Evolutionary conservation across 92 coral and sea anemone species (phyloP), one percentile per base, ranked within the genome.

Genomic region (Heliopora coerulea): DNA sequence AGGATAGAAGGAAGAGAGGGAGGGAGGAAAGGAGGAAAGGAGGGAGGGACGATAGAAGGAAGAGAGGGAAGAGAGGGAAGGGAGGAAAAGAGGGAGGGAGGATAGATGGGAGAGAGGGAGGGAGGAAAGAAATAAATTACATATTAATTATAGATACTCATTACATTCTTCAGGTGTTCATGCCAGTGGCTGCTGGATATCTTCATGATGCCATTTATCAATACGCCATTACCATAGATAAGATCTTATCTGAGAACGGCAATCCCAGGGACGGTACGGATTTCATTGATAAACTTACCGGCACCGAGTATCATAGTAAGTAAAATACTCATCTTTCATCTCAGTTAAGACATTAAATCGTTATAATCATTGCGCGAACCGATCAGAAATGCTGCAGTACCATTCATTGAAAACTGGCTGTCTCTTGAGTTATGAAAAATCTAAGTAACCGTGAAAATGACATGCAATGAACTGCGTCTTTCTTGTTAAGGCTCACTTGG

Each of bases 201-300:
- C 91, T 95, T 56, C 87, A 95, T 30, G 96, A 95, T 63, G 99
- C 99, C 3, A 96, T 95, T 33, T 90, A 90, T 81, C 99, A 95
- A 84, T 95, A 78, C 29, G 99, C 99, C n/a, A 18, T 87, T 34
- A 97, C 93, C 35, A 84, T 95, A 40, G 87, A 95, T 81, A 95
- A 90, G 56, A 86, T 96, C n/a, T 44, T 88, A 28, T 85, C 87
- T 37, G 23, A 8, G 0, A 32, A 37, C 61, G 89, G 80, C 5
- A 68, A 84, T 31, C 60, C 78, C 1, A 54, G 78, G 26, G 86
- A 91, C 9, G 99, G 99, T 21, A 54, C 85, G 52, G 79, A 80
- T 9, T 74, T 95, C 9, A 87, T 88, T 13, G 77, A 86, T 44
- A 85, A 95, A 32, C 73, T 95, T 52, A 81, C 84, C 39, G 96